phyloP scores from a whole-genome alignment of 2,797 vertebrate genomes.

The Scomberomorus guttatus region DNA sequence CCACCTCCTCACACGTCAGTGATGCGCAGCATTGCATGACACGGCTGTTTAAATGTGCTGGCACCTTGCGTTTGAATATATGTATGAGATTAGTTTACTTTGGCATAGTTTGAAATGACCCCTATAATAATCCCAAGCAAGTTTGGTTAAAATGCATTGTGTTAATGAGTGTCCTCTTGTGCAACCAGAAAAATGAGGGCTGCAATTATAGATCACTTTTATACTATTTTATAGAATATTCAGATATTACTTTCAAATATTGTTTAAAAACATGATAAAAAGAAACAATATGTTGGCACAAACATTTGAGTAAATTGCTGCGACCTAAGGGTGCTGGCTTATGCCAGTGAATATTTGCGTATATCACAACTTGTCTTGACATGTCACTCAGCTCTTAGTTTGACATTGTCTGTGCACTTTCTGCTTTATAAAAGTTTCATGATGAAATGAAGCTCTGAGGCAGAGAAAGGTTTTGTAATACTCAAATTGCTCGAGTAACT shows the following conservation, averaged over 20 bases:
- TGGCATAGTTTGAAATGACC: constrained; percentile 13
- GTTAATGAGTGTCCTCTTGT: no score
- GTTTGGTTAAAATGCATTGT: background rate
- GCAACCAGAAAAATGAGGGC: background rate
- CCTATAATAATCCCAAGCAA: background rate
- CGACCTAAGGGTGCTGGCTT: background rate
- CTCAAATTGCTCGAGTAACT: background rate
- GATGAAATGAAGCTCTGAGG: background rate
- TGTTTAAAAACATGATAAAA: no score
- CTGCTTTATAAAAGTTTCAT: background rate
- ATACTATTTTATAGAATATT: no score
- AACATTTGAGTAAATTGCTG: no score
- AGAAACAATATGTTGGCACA: no score
- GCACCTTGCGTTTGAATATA: constrained; percentile 2
- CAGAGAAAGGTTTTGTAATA: background rate
- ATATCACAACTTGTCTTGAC: background rate
- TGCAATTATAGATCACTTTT: background rate
- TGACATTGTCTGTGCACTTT: background rate
- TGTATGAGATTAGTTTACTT: background rate
- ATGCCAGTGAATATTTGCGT: background rate
- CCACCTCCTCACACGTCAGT: constrained; percentile 23
- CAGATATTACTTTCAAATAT: no score
- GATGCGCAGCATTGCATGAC: background rate
- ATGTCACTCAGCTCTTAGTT: background rate
- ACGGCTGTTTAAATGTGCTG: constrained; percentile 13